Evolutionary conservation across 2,797 vertebrate genomes (phyloP), one percentile per base, ranked within the genome.

Genomic region (Neostethus bicornis): DNA sequence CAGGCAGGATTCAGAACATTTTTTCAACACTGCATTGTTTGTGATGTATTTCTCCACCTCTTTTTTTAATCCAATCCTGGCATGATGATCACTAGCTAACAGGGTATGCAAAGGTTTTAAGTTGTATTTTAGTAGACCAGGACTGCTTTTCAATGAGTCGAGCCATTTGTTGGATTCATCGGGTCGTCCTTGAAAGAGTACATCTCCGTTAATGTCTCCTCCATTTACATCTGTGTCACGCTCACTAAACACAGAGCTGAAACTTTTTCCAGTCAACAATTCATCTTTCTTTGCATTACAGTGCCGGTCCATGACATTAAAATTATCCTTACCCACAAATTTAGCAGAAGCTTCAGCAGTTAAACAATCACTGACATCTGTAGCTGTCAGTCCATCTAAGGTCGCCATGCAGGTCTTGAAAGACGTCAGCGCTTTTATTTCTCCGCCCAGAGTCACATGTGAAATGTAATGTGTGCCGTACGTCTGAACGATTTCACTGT

Each of bases 381-480:
- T 80, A 9, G 24, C 37, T 0, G 62, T 70, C 28, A 87, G 35
- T 10, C 79, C 75, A 0, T 37, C 65, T 29, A 89, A 54, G 7
- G 80, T n/a, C 0, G 74, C 70, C 48, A 64, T 0, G 1, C 88
- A 90, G 37, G 71, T 69, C 50, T 17, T 67, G 20, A 88, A 7
- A 9, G 83, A 60, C 24, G 88, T 91, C 59, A 75, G 16, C 8
- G 82, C 61, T 12, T 61, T 78, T 8, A 84, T 45, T 6, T 50
- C 16, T 23, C 90, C 87, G 12, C 87, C 87, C 2, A 90, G 71
- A 38, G 6, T 34, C 31, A 86, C 87, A 35, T 83, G 44, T 17
- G 26, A 61, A 50, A 85, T 81, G 50, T 57, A 90, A 75, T 90
- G 89, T 32, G 86, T 90, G 9, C 88, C 87, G 24, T 82, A 91